Evolutionary conservation across 35 echinoderm and acorn worm species (phyloP), one percentile per base, ranked within the genome.

Genomic region (Holothuria glaberrima): DNA sequence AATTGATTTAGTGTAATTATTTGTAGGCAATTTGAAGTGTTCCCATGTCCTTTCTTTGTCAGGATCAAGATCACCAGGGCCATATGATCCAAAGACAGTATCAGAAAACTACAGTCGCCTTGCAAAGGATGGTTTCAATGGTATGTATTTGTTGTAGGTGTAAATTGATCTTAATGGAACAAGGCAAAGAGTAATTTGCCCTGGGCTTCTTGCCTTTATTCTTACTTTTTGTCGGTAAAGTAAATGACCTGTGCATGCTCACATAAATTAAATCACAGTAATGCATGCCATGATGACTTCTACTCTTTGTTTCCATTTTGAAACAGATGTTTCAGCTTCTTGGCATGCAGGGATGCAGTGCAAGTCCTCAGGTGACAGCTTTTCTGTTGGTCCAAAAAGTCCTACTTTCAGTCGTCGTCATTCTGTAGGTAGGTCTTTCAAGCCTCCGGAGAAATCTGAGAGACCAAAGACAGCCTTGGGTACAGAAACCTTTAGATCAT

Each of bases 61-160:
- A 92, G 90, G 85, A 73, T 66, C 90, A 29, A 88, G 57, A 63
- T 70, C 80, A 10, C 44, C 74, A 44, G 89, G 66, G 30, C 71
- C 32, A 59, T 68, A 78, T 29, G 90, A 92, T 66, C 91, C 91
- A 20, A 86, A 68, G 38, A 70, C 76, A 2, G 91, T 95, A 18
- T 81, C 64, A 31, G 87, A 86, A 60, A 61, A 72, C 2, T 95
- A 92, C 36, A 41, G 60, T 65, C 68, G 76, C 19, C 78, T 78
- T 71, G 94, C 94, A 60, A 80, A 59, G 21, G 57, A 58, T 24
- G 94, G 94, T 76, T 95, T 95, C 81, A 71, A 92, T 50, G 87
- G 94, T 95, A 50, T 63, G 74, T 34, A 69, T 9, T 21, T 29
- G 9, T 69, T 3, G 25, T 20, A 18, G 66, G 66, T 10, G 7